Base-by-base conservation (phyloP, 37 sponge, comb jelly and placozoan genomes). In the Crambe crambe region DNA sequence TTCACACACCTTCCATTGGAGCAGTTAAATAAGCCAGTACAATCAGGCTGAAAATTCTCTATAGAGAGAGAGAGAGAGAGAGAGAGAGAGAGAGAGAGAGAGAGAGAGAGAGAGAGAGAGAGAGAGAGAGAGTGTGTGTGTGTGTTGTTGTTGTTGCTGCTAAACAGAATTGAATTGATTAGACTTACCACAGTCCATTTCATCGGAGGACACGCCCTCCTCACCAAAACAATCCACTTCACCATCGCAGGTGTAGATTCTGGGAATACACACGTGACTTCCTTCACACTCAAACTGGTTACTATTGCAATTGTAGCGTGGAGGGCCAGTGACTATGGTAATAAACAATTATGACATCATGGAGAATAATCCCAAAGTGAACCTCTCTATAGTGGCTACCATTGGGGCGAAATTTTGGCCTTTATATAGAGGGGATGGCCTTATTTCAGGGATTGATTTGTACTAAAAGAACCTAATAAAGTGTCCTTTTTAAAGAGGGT, bases 21-120 rank as follows among this genome's bases (percentile, higher is more conserved):
- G 56, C 86, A 86, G 80, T 86, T 79, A 42, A 79, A 78, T 35
- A 86, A 56, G 10, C 67, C 80, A 64, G 54, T 44, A 0, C 80
- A 79, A 2, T 37, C 3, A 37, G 12, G 6, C 31, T 32, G 27
- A 68, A 35, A 29, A 68, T 68, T 68, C 9, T 34, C 38, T 20
- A 35, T 3, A 76, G 36, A 39, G 56, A 37, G 83, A 34, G 58
- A 31, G 58, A n/a, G 66, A 32, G 76, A 21, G 70, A 35, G 68
- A 42, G 67, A 65, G 51, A 61, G 68, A 43, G 34, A 73, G 51
- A 39, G 75, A 57, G 73, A 25, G 73, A 58, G 63, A 36, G 31
- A 58, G 73, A 8, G 73, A 37, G 63, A 32, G 42, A 58, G 63
- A 58, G 75, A 4, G 56, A 27, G 56, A 42, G 68, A 32, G 62